Base-by-base conservation (phyloP, 64 coral and sea anemone genomes). In the Astreopora myriophthalma region DNA sequence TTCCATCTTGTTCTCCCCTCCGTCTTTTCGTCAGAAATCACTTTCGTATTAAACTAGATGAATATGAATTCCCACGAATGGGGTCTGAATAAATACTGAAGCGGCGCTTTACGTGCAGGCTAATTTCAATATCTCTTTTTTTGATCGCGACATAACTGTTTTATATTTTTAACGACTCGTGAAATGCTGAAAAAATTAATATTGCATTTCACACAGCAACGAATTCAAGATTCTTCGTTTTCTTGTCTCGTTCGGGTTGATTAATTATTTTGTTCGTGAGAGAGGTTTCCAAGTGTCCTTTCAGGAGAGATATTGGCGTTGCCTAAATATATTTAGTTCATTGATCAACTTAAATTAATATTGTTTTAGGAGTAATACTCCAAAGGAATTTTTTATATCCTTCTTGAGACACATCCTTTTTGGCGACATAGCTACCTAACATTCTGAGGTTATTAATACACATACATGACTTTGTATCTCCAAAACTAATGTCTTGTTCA, bases 341-440 rank as follows among this genome's bases (percentile, higher is more conserved):
- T 3, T 31, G 44, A 79, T 52, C 39, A 79, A 20, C 24, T 31
- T 55, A 57, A 79, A 55, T 20, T 79, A 79, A 79, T 79, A 79
- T 79, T 79, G 75, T 79, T 55, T 79, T 55, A 55, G 25, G 48
- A 52, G 33, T 79, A 17, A 79, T 46, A 26, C 46, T 57, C 17
- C 24, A 25, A 57, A 55, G 75, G 75, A 79, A 52, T 32, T 52
- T 73, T 7, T n/a, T 73, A 20, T 22, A 51, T 57, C 75, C 48
- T 55, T 16, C 13, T 27, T 32, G 0, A 77, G 40, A 51, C 11
- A 51, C 11, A 44, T 30, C 3, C 10, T 14, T 23, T 77, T 51
- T 77, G 34, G 34, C n/a, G 38, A 75, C 73, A 46, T 75, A 44
- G 16, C 51, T 55, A 14, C 7, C 34, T 46, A 48, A 25, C 46